These are phyloP conservation scores for Parauchenoglanis punctatus DNA, from an alignment of 2,797 vertebrate species.

Conservation along the genomic window DNA sequence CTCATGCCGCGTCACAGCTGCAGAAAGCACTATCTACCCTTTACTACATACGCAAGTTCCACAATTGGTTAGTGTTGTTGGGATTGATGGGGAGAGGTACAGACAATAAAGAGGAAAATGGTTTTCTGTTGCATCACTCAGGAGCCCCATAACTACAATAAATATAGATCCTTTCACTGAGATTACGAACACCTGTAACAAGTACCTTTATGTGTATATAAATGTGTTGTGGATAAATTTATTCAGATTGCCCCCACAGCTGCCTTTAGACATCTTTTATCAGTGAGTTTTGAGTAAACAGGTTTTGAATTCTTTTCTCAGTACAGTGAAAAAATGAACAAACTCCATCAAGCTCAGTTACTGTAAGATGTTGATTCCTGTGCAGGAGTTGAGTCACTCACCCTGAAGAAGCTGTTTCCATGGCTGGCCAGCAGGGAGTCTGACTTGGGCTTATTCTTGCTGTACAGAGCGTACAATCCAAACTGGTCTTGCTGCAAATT, in stretches of 20 bases:
- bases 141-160: neutral
- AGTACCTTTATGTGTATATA: neutral
- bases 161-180: neutral
- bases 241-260: too few relatives aligned
- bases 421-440: constrained; percentile 86
- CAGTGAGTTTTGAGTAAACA: neutral
- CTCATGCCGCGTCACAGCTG: neutral
- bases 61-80: neutral
- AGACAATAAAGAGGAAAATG: neutral
- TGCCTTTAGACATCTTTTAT: neutral
- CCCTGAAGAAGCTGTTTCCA: constrained; percentile 91
- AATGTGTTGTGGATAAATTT: neutral
- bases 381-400: constrained; percentile 64
- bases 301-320: neutral
- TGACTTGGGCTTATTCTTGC: constrained; percentile 95
- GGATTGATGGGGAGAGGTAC: too few relatives aligned
- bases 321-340: neutral
- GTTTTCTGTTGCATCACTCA: neutral
- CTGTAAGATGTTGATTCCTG: constrained; percentile 2
- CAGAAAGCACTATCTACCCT: neutral
- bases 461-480: constrained; percentile 90
- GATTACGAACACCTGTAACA: too few relatives aligned
- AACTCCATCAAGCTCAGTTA: neutral
- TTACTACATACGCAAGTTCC: neutral
- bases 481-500: constrained; percentile 89